phyloP scores from a whole-genome alignment of 2,797 vertebrate genomes.

The Heterohyrax brucei region DNA sequence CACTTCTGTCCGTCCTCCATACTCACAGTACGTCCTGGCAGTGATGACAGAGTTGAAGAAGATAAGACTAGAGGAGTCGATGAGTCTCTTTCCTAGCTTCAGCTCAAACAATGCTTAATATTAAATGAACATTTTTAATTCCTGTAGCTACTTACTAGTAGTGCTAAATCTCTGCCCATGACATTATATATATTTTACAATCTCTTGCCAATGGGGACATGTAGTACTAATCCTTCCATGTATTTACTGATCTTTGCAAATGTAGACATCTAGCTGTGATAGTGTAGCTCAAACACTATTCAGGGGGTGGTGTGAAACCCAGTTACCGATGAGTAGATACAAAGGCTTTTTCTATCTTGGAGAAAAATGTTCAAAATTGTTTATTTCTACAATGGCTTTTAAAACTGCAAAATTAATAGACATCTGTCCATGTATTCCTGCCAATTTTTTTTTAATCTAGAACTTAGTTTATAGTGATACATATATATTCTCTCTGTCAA shows the following conservation, averaged over 20 bases:
- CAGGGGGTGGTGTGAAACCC: not conserved
- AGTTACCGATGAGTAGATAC: not conserved
- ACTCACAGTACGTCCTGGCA: not conserved
- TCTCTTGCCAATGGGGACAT: not conserved
- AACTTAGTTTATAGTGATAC: constrained; percentile 64
- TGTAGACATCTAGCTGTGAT: not conserved
- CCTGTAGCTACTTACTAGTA: not conserved
- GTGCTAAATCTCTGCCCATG: not conserved
- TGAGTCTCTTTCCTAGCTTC: not conserved
- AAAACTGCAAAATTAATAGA: constrained; percentile 58
- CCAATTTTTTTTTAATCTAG: constrained; percentile 58
- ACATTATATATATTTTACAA: not conserved
- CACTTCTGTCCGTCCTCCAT: not conserved
- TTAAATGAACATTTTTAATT: not conserved
- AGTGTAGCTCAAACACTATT: not conserved
- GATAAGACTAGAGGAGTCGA: not conserved
- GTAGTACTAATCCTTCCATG: not conserved
- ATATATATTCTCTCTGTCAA: constrained; percentile 27
- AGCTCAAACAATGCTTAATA: not conserved
- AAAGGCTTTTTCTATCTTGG: not conserved
- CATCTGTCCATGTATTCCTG: constrained; percentile 24
- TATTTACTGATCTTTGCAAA: not conserved
- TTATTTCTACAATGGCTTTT: constrained; percentile 60
- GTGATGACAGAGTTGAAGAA: not conserved
- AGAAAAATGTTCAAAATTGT: constrained; percentile 56